Base-by-base conservation (phyloP, 2,888 invertebrate species). In the Drosophila planitibia region DNA sequence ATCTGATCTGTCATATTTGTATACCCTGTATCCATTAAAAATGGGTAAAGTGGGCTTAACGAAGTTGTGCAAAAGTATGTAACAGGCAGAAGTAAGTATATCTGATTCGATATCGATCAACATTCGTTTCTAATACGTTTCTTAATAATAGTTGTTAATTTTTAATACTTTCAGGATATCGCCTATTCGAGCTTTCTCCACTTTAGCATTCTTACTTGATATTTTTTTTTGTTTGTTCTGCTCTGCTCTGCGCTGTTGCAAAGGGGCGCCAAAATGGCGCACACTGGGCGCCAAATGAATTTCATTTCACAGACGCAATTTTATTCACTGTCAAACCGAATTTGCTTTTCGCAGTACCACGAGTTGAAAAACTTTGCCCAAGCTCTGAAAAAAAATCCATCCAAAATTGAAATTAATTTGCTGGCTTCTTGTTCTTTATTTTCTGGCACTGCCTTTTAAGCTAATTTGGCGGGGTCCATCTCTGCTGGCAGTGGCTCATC, bases 271-370 rank as follows among this genome's bases (percentile, higher is more conserved):
- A 85, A 81, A 74, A 54, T 75, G 83, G 81, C 85, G 83, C 69
- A 60, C 72, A 61, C 61, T 75, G 79, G 82, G 89, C 89, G 90
- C 87, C 87, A 88, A 86, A 89, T 90, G 90, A 88, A 86, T 90
- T 88, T 90, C 74, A 89, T 79, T 86, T 86, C 64, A 49, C 88
- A 90, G 83, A 90, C 78, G 89, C 90, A 87, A 70, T 89, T 86
- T 89, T 89, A 86, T 86, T 83, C 85, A 79, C 89, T 89, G 85
- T 89, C 85, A 89, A 86, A 89, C 85, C 69, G 67, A 87, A 87
- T 86, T 85, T 89, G 80, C 80, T 68, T 58, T 70, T 72, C 58
- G 68, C 68, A 39, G 35, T 22, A 19, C 51, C 60, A 55, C 44
- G 57, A 70, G 37, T 51, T 68, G 54, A 61, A 62, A 73, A 79